These are phyloP conservation scores for Actinostola sp. DNA, from an alignment of 92 coral and sea anemone species.

Conservation along the genomic window DNA sequence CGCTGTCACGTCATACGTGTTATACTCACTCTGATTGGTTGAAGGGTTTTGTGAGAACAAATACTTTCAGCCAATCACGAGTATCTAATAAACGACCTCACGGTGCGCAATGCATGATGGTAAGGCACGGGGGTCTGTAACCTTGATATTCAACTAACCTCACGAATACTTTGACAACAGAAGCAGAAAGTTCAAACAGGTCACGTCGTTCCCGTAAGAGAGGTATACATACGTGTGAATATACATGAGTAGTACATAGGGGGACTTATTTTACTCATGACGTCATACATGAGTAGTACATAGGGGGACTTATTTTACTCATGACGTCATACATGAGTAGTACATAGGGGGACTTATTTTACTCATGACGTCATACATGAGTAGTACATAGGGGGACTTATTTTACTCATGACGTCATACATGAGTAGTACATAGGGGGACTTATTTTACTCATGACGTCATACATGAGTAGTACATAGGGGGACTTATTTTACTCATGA, in stretches of 20 bases:
- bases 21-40: neutral
- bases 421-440: too few species aligned
- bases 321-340: too few species aligned
- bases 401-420: too few species aligned
- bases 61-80: neutral
- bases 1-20: neutral
- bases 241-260: neutral
- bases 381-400: too few species aligned
- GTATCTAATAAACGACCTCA: neutral
- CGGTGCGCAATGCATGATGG: constrained; percentile 11
- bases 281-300: neutral
- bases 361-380: too few species aligned
- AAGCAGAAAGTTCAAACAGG: constrained; percentile 19
- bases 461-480: too few species aligned
- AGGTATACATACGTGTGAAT: constrained; percentile 19
- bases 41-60: too few species aligned
- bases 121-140: neutral
- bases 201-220: neutral
- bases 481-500: too few species aligned
- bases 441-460: too few species aligned
- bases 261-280: neutral
- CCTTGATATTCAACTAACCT: neutral
- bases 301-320: neutral
- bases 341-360: too few species aligned
- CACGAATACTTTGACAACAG: constrained; percentile 29